These are phyloP conservation scores for Homarus gammarus DNA, from an alignment of 2,888 invertebrate genomes.

Conservation along the genomic window DNA sequence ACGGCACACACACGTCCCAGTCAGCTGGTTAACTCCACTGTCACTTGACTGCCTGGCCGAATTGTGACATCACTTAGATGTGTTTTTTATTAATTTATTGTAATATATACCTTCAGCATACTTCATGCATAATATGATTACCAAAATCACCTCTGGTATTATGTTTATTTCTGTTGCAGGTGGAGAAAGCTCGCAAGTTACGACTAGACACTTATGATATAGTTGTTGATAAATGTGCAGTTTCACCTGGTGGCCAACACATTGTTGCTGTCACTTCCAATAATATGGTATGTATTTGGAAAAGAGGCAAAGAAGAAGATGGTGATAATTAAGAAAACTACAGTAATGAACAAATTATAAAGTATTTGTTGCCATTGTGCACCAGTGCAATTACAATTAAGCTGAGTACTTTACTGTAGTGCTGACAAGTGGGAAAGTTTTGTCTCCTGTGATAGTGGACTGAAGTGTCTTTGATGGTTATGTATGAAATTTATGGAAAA, in stretches of 20 bases:
- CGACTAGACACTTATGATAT: slow-evolving; percentile 78
- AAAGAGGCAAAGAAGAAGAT: slow-evolving; percentile 84
- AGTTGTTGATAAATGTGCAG: slow-evolving; percentile 78
- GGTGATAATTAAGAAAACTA: neutral
- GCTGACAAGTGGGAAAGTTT: neutral
- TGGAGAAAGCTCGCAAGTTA: slow-evolving; percentile 78
- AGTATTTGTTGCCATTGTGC: too few relatives aligned
- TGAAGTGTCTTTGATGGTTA: too few relatives aligned
- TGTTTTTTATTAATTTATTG: too few relatives aligned
- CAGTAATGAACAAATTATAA: neutral
- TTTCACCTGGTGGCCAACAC: slow-evolving; percentile 77
- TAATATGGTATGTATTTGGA: slow-evolving; percentile 79
- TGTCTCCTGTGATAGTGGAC: neutral
- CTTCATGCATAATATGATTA: too few relatives aligned
- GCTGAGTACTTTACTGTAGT: neutral
- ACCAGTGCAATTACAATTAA: neutral
- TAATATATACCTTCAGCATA: too few relatives aligned
- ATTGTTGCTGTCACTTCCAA: slow-evolving; percentile 79
- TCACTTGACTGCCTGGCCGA: too few relatives aligned
- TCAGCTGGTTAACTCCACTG: too few relatives aligned
- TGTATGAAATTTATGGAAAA: neutral
- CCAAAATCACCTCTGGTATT: too few relatives aligned
- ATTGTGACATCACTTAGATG: too few relatives aligned
- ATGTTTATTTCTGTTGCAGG: slow-evolving; percentile 41
- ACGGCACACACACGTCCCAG: too few relatives aligned